Percentiles rank a stretch among this genome's conserved stretches.
Conservation (phyloP, 2,113 vertebrate genomes). For the Nothocercus julius region DNA sequence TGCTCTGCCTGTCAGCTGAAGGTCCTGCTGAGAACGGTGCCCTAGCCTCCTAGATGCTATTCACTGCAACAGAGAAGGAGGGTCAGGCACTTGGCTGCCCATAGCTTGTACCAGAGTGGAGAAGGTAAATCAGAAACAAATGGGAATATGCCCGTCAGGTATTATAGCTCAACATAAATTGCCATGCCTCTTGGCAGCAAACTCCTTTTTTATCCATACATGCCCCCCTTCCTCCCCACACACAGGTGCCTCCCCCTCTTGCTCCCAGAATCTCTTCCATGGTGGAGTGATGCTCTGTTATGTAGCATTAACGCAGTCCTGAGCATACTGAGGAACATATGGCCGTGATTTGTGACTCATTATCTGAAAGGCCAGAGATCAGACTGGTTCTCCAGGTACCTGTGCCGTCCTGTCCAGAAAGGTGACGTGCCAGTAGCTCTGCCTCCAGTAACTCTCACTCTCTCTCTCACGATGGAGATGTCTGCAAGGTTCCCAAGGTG, state of each 20-base stretch:
- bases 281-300: background rate
- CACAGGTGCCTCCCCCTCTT: background rate
- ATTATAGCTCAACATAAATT: background rate
- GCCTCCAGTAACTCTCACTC: background rate
- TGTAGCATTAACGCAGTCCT: background rate
- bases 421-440: background rate
- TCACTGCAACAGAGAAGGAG: background rate
- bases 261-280: background rate
- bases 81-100: background rate
- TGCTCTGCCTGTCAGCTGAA: background rate
- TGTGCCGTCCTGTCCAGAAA: background rate
- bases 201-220: constrained; percentile 24
- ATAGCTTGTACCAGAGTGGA: background rate
- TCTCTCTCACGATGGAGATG: background rate
- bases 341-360: background rate
- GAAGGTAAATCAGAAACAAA: background rate
- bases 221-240: background rate
- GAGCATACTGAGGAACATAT: background rate
- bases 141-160: background rate
- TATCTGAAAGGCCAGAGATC: background rate
- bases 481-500: background rate
- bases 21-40: background rate
- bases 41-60: background rate
- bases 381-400: background rate
- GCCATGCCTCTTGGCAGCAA: constrained; percentile 6